These are phyloP conservation scores for Pseudococcus viburni DNA, from an alignment of 2,888 invertebrate species.

Conservation along the genomic window DNA sequence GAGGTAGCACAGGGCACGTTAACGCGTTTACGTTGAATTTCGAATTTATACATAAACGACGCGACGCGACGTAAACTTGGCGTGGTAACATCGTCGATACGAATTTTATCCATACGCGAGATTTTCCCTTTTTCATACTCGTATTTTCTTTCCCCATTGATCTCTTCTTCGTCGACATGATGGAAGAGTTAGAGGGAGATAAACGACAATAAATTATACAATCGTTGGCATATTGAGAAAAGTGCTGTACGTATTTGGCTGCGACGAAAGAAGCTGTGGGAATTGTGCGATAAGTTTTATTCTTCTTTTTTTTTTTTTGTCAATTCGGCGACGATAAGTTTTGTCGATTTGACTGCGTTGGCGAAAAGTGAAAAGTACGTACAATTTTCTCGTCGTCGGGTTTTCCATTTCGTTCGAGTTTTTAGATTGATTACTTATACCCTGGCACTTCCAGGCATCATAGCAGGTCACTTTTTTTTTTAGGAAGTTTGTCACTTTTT, in stretches of 20 bases:
- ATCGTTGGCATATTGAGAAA: constrained; percentile 31
- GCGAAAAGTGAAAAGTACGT: background rate
- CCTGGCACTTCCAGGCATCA: too few relatives aligned
- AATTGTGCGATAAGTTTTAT: background rate
- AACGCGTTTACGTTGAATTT: background rate
- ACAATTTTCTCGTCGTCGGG: background rate
- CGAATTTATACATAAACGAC: background rate
- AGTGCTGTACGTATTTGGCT: background rate
- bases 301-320: background rate
- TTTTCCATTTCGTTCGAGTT: background rate
- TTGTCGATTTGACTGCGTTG: constrained; percentile 2
- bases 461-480: too few relatives aligned
- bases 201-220: constrained; percentile 24
- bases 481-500: too few relatives aligned
- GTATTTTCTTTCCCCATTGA: background rate
- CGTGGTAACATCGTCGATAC: background rate
- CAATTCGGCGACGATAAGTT: constrained; percentile 13
- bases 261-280: background rate
- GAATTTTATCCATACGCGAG: background rate
- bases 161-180: background rate
- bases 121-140: background rate
- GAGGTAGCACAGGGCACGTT: background rate
- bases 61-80: background rate
- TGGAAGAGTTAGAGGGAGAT: background rate
- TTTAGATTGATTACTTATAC: constrained; percentile 1